Percentiles rank a stretch among this genome's conserved stretches.
These are phyloP conservation scores for Telmatherina bonti DNA, from an alignment of 2,797 vertebrate species.

Conservation along the genomic window DNA sequence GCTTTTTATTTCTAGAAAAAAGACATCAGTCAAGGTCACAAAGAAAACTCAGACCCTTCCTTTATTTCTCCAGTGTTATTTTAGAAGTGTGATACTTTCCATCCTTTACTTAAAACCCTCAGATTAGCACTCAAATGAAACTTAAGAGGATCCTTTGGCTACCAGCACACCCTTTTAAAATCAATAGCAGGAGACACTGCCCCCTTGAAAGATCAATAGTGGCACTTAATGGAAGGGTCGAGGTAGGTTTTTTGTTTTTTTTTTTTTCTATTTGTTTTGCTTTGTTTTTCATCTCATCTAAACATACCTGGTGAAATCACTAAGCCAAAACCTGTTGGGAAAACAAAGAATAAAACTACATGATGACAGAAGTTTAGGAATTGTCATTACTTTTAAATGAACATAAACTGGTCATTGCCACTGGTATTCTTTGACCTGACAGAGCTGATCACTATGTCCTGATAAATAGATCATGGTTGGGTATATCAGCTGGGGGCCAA, in stretches of 20 bases:
- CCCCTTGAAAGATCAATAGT: constrained; percentile 64
- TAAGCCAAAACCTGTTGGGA: no score
- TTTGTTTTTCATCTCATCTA: constrained; percentile 9
- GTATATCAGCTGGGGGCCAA: no score
- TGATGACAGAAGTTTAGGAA: no score
- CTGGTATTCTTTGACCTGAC: no score
- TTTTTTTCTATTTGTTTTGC: no score
- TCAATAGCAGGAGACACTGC: constrained; percentile 59
- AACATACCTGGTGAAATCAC: not conserved
- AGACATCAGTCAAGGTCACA: constrained; percentile 34
- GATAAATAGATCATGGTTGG: no score
- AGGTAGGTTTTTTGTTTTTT: constrained; percentile 20
- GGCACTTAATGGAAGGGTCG: constrained; percentile 50
- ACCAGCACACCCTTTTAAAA: constrained; percentile 39
- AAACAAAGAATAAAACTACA: no score
- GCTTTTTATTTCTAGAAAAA: not conserved
- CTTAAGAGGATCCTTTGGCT: constrained; percentile 55
- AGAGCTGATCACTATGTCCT: no score
- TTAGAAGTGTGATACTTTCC: constrained; percentile 41
- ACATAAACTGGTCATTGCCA: no score
- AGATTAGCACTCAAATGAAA: constrained; percentile 71
- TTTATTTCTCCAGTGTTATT: constrained; percentile 42
- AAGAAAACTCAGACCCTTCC: constrained; percentile 20
- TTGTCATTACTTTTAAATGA: no score
- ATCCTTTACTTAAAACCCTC: constrained; percentile 59